Evolutionary conservation across 2,113 vertebrate species (phyloP).

Genomic region (Platichthys stellatus): DNA sequence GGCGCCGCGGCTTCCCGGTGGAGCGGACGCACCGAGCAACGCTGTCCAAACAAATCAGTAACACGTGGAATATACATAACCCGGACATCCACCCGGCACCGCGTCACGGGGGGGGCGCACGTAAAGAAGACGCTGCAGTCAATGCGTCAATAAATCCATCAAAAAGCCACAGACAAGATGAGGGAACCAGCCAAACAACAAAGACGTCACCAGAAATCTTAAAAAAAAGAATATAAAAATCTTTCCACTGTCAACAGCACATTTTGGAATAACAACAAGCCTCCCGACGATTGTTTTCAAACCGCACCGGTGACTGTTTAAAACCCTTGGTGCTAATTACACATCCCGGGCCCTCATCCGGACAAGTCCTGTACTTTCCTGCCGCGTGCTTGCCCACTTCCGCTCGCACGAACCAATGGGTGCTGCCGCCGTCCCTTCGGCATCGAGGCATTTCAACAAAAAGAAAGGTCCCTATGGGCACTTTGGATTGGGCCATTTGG

Average conservation of each 20-base stretch:
- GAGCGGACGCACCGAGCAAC: constrained; percentile 59
- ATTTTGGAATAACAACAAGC: neutral
- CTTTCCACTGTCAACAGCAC: neutral
- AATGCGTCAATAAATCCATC: constrained; percentile 4
- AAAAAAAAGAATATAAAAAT: neutral
- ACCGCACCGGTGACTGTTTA: no score
- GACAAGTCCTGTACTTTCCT: constrained; percentile 18
- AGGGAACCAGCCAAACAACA: constrained; percentile 11
- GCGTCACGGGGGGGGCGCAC: neutral
- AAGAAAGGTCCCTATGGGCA: constrained; percentile 20
- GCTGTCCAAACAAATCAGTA: constrained; percentile 75
- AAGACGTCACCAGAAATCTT: neutral
- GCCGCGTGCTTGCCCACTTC: constrained; percentile 15
- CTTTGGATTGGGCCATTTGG: constrained; percentile 73
- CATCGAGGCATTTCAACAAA: constrained; percentile 24
- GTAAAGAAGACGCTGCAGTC: constrained; percentile 26
- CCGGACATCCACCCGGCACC: constrained; percentile 28
- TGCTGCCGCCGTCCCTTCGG: constrained; percentile 17
- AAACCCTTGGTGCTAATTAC: neutral
- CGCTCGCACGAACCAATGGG: neutral
- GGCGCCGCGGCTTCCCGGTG: constrained; percentile 44
- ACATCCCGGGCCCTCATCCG: neutral
- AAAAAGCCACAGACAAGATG: constrained; percentile 7
- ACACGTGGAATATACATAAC: constrained; percentile 61
- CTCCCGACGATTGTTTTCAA: neutral